These are phyloP conservation scores for Cerastis rubricosa DNA, from an alignment of 2,888 invertebrate genomes.

Conservation along the genomic window DNA sequence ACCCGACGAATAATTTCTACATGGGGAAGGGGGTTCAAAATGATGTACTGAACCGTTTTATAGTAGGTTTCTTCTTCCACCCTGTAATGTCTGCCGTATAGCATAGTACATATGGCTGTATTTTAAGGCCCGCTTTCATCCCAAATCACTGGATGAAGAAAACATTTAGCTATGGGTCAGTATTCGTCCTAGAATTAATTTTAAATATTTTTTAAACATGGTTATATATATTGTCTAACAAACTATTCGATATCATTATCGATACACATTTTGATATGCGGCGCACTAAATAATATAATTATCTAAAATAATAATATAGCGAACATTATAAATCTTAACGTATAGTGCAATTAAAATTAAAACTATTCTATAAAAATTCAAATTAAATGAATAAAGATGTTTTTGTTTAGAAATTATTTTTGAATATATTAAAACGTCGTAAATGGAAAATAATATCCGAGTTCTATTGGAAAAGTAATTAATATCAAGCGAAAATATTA, in stretches of 20 bases:
- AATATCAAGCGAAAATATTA: constrained; percentile 8
- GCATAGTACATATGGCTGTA: too few species aligned
- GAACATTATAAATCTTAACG: constrained; percentile 55
- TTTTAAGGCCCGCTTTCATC: neutral
- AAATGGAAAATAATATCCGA: neutral
- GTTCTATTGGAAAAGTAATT: neutral
- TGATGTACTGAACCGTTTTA: too few species aligned
- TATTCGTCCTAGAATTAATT: constrained; percentile 5
- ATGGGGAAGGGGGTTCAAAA: too few species aligned
- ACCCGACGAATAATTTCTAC: too few species aligned
- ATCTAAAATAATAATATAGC: constrained; percentile 62
- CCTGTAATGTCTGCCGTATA: too few species aligned
- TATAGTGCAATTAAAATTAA: constrained; percentile 50
- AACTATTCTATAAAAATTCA: constrained; percentile 31
- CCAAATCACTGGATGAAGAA: neutral
- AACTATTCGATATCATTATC: constrained; percentile 41
- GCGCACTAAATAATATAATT: constrained; percentile 52
- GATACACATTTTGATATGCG: constrained; percentile 33
- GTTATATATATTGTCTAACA: constrained; percentile 24
- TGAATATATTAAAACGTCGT: constrained; percentile 2
- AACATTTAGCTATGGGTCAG: neutral
- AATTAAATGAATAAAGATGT: constrained; percentile 18
- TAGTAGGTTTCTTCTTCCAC: too few species aligned
- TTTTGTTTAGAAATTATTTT: constrained; percentile 14
- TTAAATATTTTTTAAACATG: constrained; percentile 31